Percentiles rank a stretch among this genome's conserved stretches.
Conservation (phyloP, 2,797 vertebrate genomes). For the Rachycentron canadum region DNA sequence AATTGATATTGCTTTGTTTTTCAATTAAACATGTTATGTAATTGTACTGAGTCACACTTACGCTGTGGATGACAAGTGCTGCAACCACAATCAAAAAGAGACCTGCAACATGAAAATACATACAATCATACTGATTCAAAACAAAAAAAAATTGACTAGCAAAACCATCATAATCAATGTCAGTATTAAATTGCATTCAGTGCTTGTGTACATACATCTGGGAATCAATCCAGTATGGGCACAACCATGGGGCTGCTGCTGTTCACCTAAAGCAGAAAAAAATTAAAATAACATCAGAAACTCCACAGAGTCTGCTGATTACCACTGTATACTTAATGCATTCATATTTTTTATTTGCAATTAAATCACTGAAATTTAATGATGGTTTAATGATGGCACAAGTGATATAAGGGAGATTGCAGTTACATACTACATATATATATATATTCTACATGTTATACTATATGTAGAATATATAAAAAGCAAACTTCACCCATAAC, state of each 20-base stretch:
- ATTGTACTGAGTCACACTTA: constrained; percentile 23
- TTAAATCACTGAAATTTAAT: neutral
- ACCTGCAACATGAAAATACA: constrained; percentile 32
- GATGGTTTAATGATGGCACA: neutral
- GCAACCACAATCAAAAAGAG: neutral
- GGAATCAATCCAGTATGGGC: fast-evolving
- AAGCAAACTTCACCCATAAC: neutral
- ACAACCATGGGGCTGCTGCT: fast-evolving
- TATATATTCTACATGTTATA: too few relatives aligned
- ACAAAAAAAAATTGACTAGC: neutral
- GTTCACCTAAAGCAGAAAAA: neutral
- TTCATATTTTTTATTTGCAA: neutral
- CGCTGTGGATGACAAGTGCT: fast-evolving
- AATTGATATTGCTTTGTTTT: neutral
- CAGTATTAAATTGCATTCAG: neutral
- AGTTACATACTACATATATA: neutral
- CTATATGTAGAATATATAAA: too few relatives aligned
- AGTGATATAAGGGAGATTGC: neutral
- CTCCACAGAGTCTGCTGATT: neutral
- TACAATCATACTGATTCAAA: neutral
- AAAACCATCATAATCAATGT: neutral
- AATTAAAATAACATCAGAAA: neutral
- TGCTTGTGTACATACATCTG: neutral
- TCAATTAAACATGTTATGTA: neutral
- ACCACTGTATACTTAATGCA: neutral